A percentile compares a stretch with the other conserved stretches of the same genome.
Conservation (phyloP, 1,140 invertebrate species). For the Acyrthosiphon pisum region DNA sequence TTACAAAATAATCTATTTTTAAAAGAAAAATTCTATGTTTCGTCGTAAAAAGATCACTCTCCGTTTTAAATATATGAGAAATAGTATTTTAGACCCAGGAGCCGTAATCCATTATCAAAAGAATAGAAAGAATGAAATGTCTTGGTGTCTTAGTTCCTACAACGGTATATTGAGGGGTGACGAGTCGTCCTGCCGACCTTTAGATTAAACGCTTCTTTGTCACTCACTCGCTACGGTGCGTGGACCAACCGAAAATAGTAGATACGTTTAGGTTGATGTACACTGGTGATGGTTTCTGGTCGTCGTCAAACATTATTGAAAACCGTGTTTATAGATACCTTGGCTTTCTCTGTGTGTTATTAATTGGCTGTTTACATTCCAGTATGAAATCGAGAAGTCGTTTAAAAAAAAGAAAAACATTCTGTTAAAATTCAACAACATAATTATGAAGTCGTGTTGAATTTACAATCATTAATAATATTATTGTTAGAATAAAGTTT, state of each 20-base stretch:
- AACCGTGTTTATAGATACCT: neutral
- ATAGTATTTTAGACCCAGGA: neutral
- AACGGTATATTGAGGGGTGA: neutral
- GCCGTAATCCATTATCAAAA: neutral
- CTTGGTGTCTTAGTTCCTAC: neutral
- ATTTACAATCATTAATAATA: neutral
- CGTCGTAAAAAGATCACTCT: neutral
- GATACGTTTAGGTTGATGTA: neutral
- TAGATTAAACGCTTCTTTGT: neutral
- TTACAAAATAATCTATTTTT: neutral
- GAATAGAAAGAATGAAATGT: neutral
- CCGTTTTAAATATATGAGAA: neutral
- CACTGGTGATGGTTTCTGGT: neutral
- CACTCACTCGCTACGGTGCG: neutral
- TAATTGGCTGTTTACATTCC: neutral
- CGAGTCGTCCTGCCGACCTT: neutral
- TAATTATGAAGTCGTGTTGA: neutral
- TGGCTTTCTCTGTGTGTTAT: neutral
- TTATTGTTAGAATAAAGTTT: neutral
- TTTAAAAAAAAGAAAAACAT: neutral
- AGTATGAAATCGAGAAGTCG: neutral
- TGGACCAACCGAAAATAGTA: neutral
- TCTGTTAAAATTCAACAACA: neutral
- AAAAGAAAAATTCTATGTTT: neutral
- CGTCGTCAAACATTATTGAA: neutral